Evolutionary conservation across 2,888 invertebrate genomes (phyloP), one percentile per base, ranked within the genome.

Genomic region (Hydrotaea cyrtoneurina): DNA sequence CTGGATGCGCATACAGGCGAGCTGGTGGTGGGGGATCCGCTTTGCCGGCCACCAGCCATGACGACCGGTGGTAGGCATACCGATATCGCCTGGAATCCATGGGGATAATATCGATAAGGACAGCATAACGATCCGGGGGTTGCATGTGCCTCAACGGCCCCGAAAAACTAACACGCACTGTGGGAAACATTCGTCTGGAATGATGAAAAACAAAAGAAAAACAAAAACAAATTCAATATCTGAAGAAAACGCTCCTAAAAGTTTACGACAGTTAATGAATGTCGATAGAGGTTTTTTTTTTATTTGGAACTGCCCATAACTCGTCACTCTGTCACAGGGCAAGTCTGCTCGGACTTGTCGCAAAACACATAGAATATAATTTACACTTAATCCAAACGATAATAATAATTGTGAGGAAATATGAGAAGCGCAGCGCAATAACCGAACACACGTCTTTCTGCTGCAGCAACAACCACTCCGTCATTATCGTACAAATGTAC

Each of bases 1-100:
- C 99, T 53, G 99, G 99, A 94, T 99, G 99, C 80, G 97, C 95
- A 94, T 98, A 98, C 90, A 98, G 95, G 87, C 98, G 94, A 86
- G 97, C 96, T 86, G 98, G 98, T 43, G 97, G 96, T 89, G 98
- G 98, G 15, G 98, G 98, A 94, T 99, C 99, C 59, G 99, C 99
- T 93, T 99, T 99, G 87, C 99, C 99, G 31, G 99, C 99, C 88
- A 98, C 98, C 90, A 98, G 94, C 99, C 99, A 99, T 76, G 98
- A 98, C 87, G 98, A 98, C 90, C 98, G 96, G 94, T 99, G 99
- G 94, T 99, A 99, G 87, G 99, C 98, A 94, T 99, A 99, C 86
- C 98, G 96, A 93, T 98, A 98, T 80, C 99, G 95, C 93, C 98
- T 97, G 93, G 97, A 97, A 94, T 99, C 99, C 91, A 99, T 97